These are phyloP conservation scores for Parazoanthus darwini DNA, from an alignment of 92 coral and sea anemone species.

Conservation along the genomic window DNA sequence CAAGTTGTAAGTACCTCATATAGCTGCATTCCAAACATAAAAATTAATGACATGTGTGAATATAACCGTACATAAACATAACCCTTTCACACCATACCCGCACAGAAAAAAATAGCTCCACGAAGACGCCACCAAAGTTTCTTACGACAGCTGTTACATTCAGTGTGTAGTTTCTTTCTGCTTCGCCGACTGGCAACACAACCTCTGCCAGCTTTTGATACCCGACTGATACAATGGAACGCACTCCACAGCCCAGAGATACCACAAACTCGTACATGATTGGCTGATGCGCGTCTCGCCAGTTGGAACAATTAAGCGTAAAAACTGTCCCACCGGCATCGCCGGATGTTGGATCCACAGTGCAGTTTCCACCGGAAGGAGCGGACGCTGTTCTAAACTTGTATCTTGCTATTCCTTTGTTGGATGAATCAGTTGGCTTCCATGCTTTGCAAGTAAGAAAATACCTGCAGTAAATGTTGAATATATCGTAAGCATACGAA, in stretches of 20 bases:
- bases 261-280: constrained; percentile 14
- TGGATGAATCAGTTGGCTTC: neutral
- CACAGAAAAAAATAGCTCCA: neutral
- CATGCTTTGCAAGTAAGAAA: neutral
- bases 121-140: neutral
- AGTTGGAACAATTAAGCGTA: constrained; percentile 1
- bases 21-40: no score
- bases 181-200: neutral
- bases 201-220: neutral
- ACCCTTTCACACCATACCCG: neutral
- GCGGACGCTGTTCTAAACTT: neutral
- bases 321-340: neutral
- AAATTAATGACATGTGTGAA: no score
- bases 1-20: no score
- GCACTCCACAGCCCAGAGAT: neutral
- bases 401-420: constrained; percentile 1
- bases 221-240: neutral
- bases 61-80: no score
- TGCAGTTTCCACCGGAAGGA: constrained; percentile 23
- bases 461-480: constrained; percentile 11
- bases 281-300: constrained; percentile 13
- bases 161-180: neutral
- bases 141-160: constrained; percentile 5
- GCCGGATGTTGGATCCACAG: neutral
- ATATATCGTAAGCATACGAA: no score